Evolutionary conservation across 2,113 vertebrate genomes (phyloP), one percentile per base, ranked within the genome.

Genomic region (Leucoraja erinaceus): DNA sequence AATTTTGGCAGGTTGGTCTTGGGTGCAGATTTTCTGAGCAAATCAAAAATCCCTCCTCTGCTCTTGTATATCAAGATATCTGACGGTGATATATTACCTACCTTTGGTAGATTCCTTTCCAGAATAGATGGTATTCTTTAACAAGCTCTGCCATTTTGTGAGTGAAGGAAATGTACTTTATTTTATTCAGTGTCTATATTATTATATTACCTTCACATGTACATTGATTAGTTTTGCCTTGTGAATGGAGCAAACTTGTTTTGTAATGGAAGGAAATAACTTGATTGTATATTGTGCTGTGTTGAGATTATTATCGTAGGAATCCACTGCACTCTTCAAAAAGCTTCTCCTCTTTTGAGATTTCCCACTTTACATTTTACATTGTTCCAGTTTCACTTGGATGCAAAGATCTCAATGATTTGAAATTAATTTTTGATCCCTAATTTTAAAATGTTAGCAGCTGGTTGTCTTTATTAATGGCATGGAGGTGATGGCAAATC

Each of bases 21-120:
- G n/a, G 83, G 63, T 66, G 59, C 83, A 88, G 83, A 88, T 88
- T 63, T 88, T 88, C 59, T 63, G 83, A 66, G 56, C 11, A 88
- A 66, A 61, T 88, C 56, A 66, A 61, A 86, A 86, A 88, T 5
- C 12, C 56, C 56, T 59, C n/a, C 38, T 47, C 38, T 47, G 38
- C 38, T 47, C 28, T 83, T 25, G 18, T 83, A 9, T 88, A 54
- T 84, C 56, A 59, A 84, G 25, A 9, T 59, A 59, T 84, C 54
- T 10, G 61, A 3, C n/a, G 63, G 31, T n/a, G 56, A 86, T 61
- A 61, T 88, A 63, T 66, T 14, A 88, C 14, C 59, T 88, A 66
- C 83, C 59, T 31, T 63, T 63, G 83, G 28, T 31, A n/a, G 28
- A 0, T 0, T 33, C 28, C 14, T 88, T 63, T 66, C 18, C 70